Base-by-base conservation (phyloP, 2,888 invertebrate species). In the Strigamia transsilvanica region DNA sequence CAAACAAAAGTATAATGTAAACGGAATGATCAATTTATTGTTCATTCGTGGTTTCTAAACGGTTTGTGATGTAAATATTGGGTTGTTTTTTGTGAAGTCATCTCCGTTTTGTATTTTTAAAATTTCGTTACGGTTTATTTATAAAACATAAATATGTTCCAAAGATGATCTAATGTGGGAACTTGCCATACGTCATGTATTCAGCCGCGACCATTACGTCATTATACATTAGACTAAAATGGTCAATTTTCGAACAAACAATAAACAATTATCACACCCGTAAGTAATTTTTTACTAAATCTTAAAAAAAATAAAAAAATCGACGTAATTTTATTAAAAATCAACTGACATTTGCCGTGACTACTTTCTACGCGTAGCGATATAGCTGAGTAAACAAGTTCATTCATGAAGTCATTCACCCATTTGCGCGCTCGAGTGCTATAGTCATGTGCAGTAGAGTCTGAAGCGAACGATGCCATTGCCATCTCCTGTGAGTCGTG, bases 401-500 rank as follows among this genome's bases (percentile, higher is more conserved):
- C 78, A 78, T 78, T 78, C 78, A 78, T 78, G 38, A 78, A 78
- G 78, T 78, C 78, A 78, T 78, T 78, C 78, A 78, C 78, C 78
- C 78, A n/a, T 38, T 78, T 61, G 61, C 61, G 61, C 61, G 61
- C 61, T 23, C 23, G 21, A 61, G 21, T 61, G 61, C 23, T 61
- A n/a, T n/a, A 10, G 61, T 61, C 61, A 61, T 61, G 61, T 61
- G 61, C 21, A 23, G 13, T 21, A 21, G 18, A 23, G 61, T 61
- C 23, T 61, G 61, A 61, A 61, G 61, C 7, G 61, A n/a, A 23
- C 12, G 61, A 61, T 61, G 61, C 61, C 61, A 18, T 18, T 23
- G 21, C 61, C 61, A 21, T 80, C 56, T 21, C 46, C 34, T 32
- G 79, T 51, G 61, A 51, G 51, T 38, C 80, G 79, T 18, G 79